Conservation (phyloP, 2,888 invertebrate species). For the Lasioglossum oenotherae region DNA sequence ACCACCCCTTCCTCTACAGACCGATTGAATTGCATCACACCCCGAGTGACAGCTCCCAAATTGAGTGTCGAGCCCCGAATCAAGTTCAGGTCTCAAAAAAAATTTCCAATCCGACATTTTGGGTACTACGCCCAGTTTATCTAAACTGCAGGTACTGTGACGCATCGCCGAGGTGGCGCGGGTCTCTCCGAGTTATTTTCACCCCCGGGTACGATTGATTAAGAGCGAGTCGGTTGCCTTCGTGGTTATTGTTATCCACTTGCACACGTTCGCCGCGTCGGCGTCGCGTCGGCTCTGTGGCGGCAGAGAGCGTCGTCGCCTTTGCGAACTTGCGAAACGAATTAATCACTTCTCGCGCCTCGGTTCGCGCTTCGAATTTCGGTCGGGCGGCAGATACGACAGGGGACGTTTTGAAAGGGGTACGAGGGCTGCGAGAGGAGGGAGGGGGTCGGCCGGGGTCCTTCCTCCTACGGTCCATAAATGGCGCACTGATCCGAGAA, state of each 20-base stretch:
- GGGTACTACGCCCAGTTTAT: neutral
- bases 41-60: too few species aligned
- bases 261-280: slow-evolving; percentile 9
- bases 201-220: neutral
- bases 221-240: slow-evolving; percentile 13
- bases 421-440: slow-evolving; percentile 1
- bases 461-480: slow-evolving; percentile 68
- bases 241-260: slow-evolving; percentile 42
- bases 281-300: neutral
- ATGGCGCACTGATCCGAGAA: slow-evolving; percentile 78
- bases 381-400: slow-evolving; percentile 33
- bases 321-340: slow-evolving; percentile 64
- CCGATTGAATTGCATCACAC: too few species aligned
- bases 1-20: too few species aligned
- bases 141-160: neutral
- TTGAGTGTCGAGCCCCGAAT: too few species aligned
- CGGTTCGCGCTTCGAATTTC: slow-evolving; percentile 53
- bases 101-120: neutral
- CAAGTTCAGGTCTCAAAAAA: neutral
- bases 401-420: slow-evolving; percentile 29
- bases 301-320: slow-evolving; percentile 25
- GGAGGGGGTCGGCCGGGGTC: slow-evolving; percentile 38
- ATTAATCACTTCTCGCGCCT: slow-evolving; percentile 66
- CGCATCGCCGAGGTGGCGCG: neutral
- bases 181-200: neutral